Conservation (phyloP, 2,113 vertebrate genomes). For the Mustelus asterias region DNA sequence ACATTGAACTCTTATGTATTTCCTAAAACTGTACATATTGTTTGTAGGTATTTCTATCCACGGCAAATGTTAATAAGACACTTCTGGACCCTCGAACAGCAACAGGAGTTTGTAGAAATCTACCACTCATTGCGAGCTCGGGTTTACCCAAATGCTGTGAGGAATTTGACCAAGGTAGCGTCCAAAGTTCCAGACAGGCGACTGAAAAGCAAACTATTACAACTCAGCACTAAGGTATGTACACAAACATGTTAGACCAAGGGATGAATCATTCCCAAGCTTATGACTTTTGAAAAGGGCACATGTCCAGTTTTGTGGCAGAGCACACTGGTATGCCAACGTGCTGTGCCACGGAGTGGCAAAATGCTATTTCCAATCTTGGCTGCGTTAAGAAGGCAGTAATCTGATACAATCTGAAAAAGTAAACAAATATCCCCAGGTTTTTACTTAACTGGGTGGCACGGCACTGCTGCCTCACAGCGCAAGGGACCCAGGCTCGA, state of each 20-base stretch:
- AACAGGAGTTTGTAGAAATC: slow-evolving; percentile 62
- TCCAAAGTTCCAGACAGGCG: slow-evolving; percentile 48
- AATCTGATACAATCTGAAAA: neutral
- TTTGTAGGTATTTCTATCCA: slow-evolving; percentile 79
- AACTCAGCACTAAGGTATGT: slow-evolving; percentile 67
- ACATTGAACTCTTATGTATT: neutral
- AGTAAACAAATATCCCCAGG: neutral
- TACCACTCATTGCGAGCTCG: slow-evolving; percentile 60
- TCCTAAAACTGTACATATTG: neutral
- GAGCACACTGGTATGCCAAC: neutral
- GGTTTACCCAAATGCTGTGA: slow-evolving; percentile 55
- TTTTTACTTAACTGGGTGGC: neutral
- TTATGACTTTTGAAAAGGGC: neutral
- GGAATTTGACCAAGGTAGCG: slow-evolving; percentile 48
- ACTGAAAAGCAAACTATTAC: slow-evolving; percentile 54
- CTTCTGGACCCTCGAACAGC: slow-evolving; percentile 82
- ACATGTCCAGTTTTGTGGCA: neutral
- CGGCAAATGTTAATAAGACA: slow-evolving; percentile 78
- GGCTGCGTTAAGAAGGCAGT: neutral
- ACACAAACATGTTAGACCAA: neutral
- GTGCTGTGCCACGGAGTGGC: neutral
- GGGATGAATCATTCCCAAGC: neutral
- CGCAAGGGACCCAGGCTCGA: too few relatives aligned
- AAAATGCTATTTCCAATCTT: neutral
- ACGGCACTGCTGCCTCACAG: too few relatives aligned